These are phyloP conservation scores for Chelmon rostratus DNA, from an alignment of 2,797 vertebrate genomes.

Conservation along the genomic window DNA sequence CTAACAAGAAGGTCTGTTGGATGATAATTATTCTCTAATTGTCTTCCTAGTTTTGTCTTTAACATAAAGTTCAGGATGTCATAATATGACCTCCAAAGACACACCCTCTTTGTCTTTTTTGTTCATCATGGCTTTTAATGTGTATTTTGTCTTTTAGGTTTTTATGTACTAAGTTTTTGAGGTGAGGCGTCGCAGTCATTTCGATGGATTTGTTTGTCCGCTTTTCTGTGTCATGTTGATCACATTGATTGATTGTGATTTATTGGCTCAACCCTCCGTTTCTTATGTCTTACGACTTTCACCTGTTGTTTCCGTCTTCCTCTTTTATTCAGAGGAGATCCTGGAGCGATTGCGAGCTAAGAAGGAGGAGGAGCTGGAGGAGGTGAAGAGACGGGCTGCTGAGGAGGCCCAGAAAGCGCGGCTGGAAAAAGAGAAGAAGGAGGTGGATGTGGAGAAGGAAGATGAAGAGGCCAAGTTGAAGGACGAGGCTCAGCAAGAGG, in stretches of 20 bases:
- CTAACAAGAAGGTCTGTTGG: no score
- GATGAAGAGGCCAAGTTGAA: conserved; percentile 70
- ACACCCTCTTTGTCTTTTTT: not conserved
- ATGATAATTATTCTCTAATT: no score
- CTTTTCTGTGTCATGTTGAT: not conserved
- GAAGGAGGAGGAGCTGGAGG: conserved; percentile 90
- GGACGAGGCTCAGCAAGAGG: conserved; percentile 64
- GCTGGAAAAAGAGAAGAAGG: conserved; percentile 84
- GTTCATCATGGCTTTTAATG: not conserved
- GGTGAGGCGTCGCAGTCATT: no score
- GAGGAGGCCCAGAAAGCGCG: conserved; percentile 87
- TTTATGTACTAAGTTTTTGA: no score
- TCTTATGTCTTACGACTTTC: not conserved
- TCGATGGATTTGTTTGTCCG: not conserved
- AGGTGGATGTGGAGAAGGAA: conserved; percentile 67
- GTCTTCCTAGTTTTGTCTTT: not conserved
- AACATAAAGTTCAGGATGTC: not conserved
- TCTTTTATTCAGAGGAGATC: conserved; percentile 90
- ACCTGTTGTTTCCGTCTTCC: not conserved
- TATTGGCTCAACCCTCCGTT: not conserved
- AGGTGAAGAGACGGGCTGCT: conserved; percentile 86
- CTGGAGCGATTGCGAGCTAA: conserved; percentile 90
- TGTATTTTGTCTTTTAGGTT: no score
- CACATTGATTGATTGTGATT: not conserved
- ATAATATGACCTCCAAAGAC: not conserved